phyloP scores from a whole-genome alignment of 1,140 invertebrate genomes.

The Pristionchus pacificus region DNA sequence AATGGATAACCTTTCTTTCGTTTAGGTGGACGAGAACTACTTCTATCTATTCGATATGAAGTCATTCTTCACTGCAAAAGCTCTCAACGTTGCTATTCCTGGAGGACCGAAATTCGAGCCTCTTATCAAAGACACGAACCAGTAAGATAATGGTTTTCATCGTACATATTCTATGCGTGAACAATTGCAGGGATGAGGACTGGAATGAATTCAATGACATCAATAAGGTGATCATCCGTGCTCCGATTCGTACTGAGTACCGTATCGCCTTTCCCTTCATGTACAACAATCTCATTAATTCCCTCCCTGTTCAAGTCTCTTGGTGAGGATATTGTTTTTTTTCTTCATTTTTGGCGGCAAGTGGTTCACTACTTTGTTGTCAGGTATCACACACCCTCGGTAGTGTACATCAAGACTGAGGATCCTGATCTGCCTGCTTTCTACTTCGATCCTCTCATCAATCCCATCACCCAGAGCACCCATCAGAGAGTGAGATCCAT shows the following conservation, averaged over 20 bases:
- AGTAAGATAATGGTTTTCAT: slow-evolving; percentile 66
- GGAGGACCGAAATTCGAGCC: slow-evolving; percentile 99
- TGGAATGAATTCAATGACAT: slow-evolving; percentile 99
- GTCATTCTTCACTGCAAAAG: slow-evolving; percentile 99
- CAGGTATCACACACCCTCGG: slow-evolving; percentile 90
- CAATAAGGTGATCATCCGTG: slow-evolving; percentile 98
- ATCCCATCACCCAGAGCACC: slow-evolving; percentile 93
- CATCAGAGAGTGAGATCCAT: slow-evolving; percentile 68
- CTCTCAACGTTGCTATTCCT: slow-evolving; percentile 98
- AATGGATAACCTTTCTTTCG: not conserved
- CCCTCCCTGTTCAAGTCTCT: slow-evolving; percentile 53
- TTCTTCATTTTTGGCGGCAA: not conserved
- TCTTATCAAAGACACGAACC: slow-evolving; percentile 91
- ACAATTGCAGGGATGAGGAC: slow-evolving; percentile 81
- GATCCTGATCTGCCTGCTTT: slow-evolving; percentile 99
- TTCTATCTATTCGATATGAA: slow-evolving; percentile 99
- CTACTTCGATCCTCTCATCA: slow-evolving; percentile 98
- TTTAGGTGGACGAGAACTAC: slow-evolving; percentile 79
- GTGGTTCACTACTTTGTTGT: too few species aligned
- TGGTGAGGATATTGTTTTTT: not conserved
- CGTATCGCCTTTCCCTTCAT: slow-evolving; percentile 98
- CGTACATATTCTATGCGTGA: slow-evolving; percentile 26
- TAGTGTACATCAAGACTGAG: slow-evolving; percentile 99
- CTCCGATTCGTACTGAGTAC: slow-evolving; percentile 96
- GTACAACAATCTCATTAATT: slow-evolving; percentile 76